Base-by-base conservation (phyloP, 1,140 invertebrate genomes). In the fruit fly (Drosophila melanogaster) region DNA sequence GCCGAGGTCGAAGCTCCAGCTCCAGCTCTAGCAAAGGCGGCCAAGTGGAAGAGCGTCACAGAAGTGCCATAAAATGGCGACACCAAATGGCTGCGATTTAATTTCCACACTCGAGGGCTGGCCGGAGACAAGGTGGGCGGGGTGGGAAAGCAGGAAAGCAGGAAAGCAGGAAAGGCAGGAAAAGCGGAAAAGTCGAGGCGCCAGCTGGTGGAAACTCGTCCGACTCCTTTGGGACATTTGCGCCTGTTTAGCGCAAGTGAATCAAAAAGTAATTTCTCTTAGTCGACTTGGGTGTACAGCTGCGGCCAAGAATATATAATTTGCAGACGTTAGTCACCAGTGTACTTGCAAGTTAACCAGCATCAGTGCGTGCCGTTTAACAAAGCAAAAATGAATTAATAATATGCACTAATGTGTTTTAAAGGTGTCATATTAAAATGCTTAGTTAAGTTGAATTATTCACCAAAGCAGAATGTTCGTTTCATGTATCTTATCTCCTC, bases 191-290 rank as follows among this genome's bases (percentile, higher is more conserved):
- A 66, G 62, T 64, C 47, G 64, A 30, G 14, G 33, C 53, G 59
- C 65, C 49, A 71, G 71, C 65, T 72, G 80, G 49, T 55, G 50
- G 56, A 55, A 69, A 17, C 40, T 64, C 44, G 57, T 15, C 30
- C 11, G 56, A 59, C 54, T 73, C 77, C 77, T 85, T 85, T 67
- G 81, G 74, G 81, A 81, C 62, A 69, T 77, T 76, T 77, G 73
- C 55, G 74, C 72, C 72, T 81, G 59, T 46, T 65, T 74, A 58
- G 44, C 62, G 55, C 72, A 81, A 86, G 83, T 86, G 81, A 87
- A 86, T 86, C 83, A 86, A 86, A 86, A 86, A 86, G 83, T 87
- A 75, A 86, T 86, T 86, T 87, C 66, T 87, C 64, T 69, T 41
- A 65, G 74, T 55, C 30, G 17, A 19, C 17, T 71, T 50, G 50